Evolutionary conservation across 2,797 vertebrate species (phyloP).

Genomic region (Xerus rutilus): DNA sequence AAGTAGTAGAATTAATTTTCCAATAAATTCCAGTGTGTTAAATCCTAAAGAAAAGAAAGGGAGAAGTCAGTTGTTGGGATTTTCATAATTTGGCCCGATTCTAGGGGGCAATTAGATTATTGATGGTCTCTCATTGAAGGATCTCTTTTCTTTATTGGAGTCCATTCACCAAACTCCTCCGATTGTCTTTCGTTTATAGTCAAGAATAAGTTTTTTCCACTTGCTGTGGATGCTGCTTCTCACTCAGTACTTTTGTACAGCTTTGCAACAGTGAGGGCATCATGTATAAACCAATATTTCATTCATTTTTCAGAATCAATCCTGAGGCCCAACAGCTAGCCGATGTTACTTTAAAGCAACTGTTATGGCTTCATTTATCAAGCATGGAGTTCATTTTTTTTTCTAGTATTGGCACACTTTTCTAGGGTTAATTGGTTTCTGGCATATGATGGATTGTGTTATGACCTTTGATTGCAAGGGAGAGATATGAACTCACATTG

Average conservation of each 20-base stretch:
- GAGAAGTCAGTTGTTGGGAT: neutral
- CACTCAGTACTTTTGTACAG: neutral
- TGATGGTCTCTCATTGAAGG: neutral
- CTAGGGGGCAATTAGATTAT: neutral
- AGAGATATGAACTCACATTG: neutral
- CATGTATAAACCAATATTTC: neutral
- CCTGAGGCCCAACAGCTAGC: neutral
- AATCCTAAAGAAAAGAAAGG: neutral
- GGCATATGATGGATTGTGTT: neutral
- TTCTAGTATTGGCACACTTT: neutral
- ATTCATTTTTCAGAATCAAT: neutral
- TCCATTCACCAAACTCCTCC: neutral
- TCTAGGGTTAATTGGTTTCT: neutral
- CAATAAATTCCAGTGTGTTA: neutral
- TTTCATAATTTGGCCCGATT: neutral
- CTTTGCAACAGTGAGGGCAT: neutral
- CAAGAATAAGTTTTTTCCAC: neutral
- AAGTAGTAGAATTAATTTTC: conserved; percentile 20
- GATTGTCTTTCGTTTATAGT: neutral
- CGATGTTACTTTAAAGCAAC: conserved; percentile 13
- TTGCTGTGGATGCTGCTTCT: neutral
- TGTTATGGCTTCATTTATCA: neutral
- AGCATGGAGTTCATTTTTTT: neutral
- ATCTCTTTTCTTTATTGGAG: neutral
- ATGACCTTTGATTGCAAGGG: neutral